phyloP scores from a whole-genome alignment of 2,113 vertebrate genomes.

The Etheostoma cragini region DNA sequence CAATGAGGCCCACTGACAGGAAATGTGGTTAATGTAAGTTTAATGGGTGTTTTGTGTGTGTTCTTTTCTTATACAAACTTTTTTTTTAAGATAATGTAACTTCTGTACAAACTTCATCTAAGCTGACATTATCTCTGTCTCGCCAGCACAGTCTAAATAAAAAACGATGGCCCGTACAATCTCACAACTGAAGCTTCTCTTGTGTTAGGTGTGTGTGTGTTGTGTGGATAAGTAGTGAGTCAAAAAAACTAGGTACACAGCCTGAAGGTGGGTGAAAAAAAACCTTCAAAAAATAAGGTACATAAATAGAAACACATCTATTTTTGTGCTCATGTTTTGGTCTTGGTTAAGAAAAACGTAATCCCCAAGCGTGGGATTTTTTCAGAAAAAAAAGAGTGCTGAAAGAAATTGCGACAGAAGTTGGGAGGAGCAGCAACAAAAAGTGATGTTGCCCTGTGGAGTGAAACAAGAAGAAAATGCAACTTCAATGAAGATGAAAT shows the following conservation, averaged over 20 bases:
- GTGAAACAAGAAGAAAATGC: slow-evolving; percentile 7
- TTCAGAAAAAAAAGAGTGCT: not conserved
- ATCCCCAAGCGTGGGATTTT: slow-evolving; percentile 8
- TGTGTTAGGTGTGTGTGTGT: not conserved
- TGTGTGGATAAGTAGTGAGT: not conserved
- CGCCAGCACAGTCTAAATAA: not conserved
- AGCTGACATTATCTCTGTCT: not conserved
- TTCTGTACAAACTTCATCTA: not conserved
- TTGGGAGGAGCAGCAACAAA: slow-evolving; percentile 12
- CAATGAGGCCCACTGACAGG: not conserved
- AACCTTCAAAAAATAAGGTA: not conserved
- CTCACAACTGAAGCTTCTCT: not conserved
- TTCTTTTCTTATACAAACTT: too few species aligned
- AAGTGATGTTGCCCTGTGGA: slow-evolving; percentile 5
- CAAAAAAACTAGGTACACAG: not conserved
- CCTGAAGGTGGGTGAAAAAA: not conserved
- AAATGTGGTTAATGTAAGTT: not conserved
- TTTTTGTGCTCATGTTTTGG: slow-evolving; percentile 8
- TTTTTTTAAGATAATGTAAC: not conserved
- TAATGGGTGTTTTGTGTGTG: not conserved
- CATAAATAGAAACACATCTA: not conserved
- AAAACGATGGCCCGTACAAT: not conserved
- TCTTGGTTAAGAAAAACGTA: slow-evolving; percentile 7
- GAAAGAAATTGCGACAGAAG: slow-evolving; percentile 15
- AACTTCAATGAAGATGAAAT: not conserved